Base-by-base conservation (phyloP, 2,797 vertebrate genomes). In the Phaenicophaeus curvirostris region DNA sequence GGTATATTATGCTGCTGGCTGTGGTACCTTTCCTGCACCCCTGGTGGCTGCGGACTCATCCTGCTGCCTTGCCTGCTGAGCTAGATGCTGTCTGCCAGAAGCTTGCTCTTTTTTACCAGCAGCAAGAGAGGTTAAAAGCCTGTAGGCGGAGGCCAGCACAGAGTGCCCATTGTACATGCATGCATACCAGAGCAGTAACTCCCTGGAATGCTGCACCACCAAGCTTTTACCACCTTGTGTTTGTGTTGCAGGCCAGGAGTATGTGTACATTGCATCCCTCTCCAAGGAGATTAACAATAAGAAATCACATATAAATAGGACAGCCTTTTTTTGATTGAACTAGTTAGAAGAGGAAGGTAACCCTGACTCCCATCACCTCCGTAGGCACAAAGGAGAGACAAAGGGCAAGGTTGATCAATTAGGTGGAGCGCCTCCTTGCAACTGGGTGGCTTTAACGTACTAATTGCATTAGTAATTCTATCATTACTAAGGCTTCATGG, bases 131-230 rank as follows among this genome's bases (percentile, higher is more conserved):
- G 94, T 96, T 96, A 95, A 96, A 91, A 87, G 27, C 33, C 86
- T 59, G 76, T 94, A 94, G 96, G 94, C 5, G 69, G 71, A 89
- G 87, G 90, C 86, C 79, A 1, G 94, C 51, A 97, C 96, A 97
- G 93, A 93, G 94, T 95, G 83, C 92, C 94, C 95, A 96, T 97
- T 97, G 97, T 51, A 76, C 94, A 90, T 76, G 63, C 35, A 5
- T 88, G 87, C 93, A 97, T 96, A 96, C 89, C 73, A 94, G 85
- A 96, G 94, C 85, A 92, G 95, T 91, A 90, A 48, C 95, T 96
- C 97, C 88, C 96, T 96, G 96, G 96, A 97, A 96, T 97, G 96
- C 94, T 95, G 96, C 93, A 96, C 84, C 6, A 16, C 91, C 3
- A 62, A 96, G 85, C n/a, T 63, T 93, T 96, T 95, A 96, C 93